A percentile compares a stretch with the other conserved stretches of the same genome.
phyloP scores from a whole-genome alignment of 1,140 invertebrate genomes.

The Meteorus sp. region DNA sequence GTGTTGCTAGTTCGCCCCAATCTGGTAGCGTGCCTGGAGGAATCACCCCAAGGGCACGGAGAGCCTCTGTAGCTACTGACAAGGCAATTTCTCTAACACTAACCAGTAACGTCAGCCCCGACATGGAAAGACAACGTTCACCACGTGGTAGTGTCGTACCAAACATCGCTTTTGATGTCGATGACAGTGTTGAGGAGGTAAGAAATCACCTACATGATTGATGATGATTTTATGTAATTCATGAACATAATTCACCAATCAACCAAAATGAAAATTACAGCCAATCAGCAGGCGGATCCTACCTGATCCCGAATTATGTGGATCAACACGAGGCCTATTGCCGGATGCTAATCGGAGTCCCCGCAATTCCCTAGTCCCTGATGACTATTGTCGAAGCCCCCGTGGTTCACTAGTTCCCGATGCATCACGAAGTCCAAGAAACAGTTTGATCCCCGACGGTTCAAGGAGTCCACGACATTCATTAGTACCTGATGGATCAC shows the following conservation, averaged over 20 bases:
- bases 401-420: constrained; percentile 60
- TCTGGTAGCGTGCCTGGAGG: constrained; percentile 37
- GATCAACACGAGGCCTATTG: constrained; percentile 46
- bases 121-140: constrained; percentile 50
- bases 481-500: constrained; percentile 51
- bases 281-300: constrained; percentile 42
- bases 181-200: constrained; percentile 37
- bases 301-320: constrained; percentile 48
- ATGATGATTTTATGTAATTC: no score
- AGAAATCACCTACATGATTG: constrained; percentile 37
- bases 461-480: constrained; percentile 57
- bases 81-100: constrained; percentile 40
- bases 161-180: constrained; percentile 48
- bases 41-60: constrained; percentile 37
- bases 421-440: constrained; percentile 62
- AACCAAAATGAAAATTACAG: no score
- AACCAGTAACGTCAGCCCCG: constrained; percentile 32
- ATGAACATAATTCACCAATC: no score
- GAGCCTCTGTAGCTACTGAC: constrained; percentile 52
- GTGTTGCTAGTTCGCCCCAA: constrained; percentile 66
- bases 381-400: constrained; percentile 53
- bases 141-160: constrained; percentile 57
- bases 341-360: constrained; percentile 65
- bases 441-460: constrained; percentile 64
- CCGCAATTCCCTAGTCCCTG: constrained; percentile 64